phyloP scores from a whole-genome alignment of 2,797 vertebrate genomes.

The Bradypodion pumilum region DNA sequence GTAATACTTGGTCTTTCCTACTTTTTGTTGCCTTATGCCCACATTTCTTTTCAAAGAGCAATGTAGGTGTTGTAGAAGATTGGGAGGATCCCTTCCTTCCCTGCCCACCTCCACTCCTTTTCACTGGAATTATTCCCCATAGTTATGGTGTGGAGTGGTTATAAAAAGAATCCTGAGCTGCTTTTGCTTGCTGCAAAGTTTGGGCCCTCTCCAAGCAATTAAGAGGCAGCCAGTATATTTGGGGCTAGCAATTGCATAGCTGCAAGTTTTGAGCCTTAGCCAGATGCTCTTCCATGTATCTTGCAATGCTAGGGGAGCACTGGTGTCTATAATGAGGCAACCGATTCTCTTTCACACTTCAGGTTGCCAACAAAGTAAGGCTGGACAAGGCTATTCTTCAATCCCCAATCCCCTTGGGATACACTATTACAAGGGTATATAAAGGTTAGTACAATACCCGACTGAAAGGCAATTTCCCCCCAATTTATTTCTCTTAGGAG shows the following conservation, averaged over 20 bases:
- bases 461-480: slow-evolving; percentile 20
- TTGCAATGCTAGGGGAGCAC: neutral
- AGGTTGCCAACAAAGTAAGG: slow-evolving; percentile 30
- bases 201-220: slow-evolving; percentile 37
- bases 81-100: slow-evolving; percentile 59
- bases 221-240: slow-evolving; percentile 43
- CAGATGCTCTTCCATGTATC: slow-evolving; percentile 46
- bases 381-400: slow-evolving; percentile 26
- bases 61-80: slow-evolving; percentile 54
- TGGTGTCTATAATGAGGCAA: slow-evolving; percentile 45
- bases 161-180: slow-evolving; percentile 34
- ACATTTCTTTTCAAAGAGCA: too few species aligned
- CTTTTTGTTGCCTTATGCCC: neutral
- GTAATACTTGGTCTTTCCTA: neutral
- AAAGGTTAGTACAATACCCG: slow-evolving; percentile 20
- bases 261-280: slow-evolving; percentile 35
- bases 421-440: slow-evolving; percentile 20
- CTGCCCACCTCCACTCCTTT: too few species aligned
- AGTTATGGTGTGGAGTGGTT: slow-evolving; percentile 62
- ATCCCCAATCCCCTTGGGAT: slow-evolving; percentile 34
- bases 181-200: slow-evolving; percentile 52
- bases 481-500: slow-evolving; percentile 38
- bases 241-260: slow-evolving; percentile 38
- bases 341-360: slow-evolving; percentile 39
- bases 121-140: slow-evolving; percentile 64